phyloP scores from a whole-genome alignment of 1,140 invertebrate genomes.

The Ostrea denselamellosa region DNA sequence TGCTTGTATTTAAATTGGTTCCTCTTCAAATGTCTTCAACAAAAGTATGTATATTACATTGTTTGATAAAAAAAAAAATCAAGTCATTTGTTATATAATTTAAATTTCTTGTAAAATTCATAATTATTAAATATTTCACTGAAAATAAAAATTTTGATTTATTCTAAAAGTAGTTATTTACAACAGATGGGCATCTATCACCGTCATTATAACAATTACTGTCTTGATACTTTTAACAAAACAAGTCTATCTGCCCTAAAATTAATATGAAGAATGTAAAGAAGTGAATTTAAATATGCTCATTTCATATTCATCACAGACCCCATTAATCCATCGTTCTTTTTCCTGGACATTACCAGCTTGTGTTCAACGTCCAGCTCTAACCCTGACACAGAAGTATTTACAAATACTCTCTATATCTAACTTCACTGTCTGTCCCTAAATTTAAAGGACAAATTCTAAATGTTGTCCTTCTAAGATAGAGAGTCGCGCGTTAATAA shows the following conservation, averaged over 20 bases:
- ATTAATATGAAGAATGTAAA: neutral
- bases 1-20: too few relatives aligned
- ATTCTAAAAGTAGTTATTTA: neutral
- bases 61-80: too few relatives aligned
- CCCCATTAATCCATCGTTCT: neutral
- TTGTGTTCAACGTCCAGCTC: neutral
- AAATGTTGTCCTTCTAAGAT: neutral
- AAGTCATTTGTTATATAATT: neutral
- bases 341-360: neutral
- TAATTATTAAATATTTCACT: too few relatives aligned
- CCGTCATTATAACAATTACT: neutral
- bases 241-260: neutral
- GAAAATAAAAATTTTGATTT: too few relatives aligned
- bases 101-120: neutral
- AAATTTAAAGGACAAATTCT: neutral
- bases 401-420: neutral
- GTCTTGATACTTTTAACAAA: slow-evolving; percentile 1
- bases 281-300: neutral
- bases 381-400: neutral
- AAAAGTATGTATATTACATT: too few relatives aligned
- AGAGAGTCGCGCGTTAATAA: neutral
- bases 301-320: neutral
- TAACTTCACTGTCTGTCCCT: neutral
- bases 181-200: neutral
- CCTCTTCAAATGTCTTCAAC: too few relatives aligned